Evolutionary conservation across 2,888 invertebrate species (phyloP).

Genomic region (Calameuta filiformis): DNA sequence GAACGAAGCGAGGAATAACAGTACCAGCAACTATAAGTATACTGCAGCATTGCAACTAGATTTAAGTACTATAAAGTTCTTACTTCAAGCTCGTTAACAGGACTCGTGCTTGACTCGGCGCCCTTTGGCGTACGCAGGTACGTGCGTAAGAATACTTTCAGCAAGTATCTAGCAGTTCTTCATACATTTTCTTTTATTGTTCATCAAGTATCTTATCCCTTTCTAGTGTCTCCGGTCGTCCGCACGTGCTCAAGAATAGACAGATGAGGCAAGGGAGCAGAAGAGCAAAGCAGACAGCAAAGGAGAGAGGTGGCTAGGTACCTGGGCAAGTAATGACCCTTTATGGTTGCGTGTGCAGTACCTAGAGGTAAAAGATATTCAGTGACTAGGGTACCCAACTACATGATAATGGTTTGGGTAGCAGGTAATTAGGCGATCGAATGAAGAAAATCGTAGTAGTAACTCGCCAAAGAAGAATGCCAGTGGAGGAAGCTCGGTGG

Average conservation of each 20-base stretch:
- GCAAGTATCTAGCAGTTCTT: neutral
- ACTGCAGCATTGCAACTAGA: neutral
- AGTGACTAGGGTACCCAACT: neutral
- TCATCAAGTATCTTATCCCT: neutral
- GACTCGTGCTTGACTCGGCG: neutral
- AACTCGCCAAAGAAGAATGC: neutral
- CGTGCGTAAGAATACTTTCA: neutral
- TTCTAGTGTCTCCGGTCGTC: neutral
- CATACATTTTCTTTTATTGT: neutral
- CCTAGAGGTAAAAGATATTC: neutral
- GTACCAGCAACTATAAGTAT: neutral
- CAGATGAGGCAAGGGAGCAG: neutral
- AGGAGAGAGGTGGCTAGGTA: neutral
- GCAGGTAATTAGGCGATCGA: neutral
- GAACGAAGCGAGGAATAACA: neutral
- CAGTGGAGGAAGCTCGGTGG: neutral
- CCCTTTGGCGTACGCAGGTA: neutral
- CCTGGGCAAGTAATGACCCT: neutral
- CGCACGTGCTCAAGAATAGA: neutral
- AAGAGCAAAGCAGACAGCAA: neutral
- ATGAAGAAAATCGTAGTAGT: neutral
- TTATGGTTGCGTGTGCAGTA: neutral
- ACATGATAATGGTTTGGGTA: neutral
- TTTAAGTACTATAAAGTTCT: neutral
- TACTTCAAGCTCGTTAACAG: neutral